A percentile compares a stretch with the other conserved stretches of the same genome.
Conservation (phyloP, 2,113 vertebrate species). For the Monopterus albus region DNA sequence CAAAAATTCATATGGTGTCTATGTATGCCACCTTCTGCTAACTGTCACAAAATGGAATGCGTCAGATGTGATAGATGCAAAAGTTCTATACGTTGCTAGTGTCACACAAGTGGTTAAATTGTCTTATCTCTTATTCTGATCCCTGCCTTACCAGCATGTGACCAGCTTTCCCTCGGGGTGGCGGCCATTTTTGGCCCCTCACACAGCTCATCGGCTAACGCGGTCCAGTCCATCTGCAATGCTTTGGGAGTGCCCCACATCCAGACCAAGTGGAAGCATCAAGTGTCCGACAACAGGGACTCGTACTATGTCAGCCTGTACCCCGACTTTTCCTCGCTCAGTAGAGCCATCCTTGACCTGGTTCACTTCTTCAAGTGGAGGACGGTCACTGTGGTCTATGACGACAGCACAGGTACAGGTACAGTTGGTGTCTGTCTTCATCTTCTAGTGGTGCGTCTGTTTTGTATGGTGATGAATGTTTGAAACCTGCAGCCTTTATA, state of each 20-base stretch:
- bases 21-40: no score
- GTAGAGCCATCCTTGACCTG: slow-evolving; percentile 96
- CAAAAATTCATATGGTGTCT: no score
- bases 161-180: slow-evolving; percentile 96
- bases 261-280: slow-evolving; percentile 98
- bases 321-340: slow-evolving; percentile 97
- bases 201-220: slow-evolving; percentile 84
- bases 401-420: slow-evolving; percentile 97
- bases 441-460: background rate
- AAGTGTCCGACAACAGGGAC: slow-evolving; percentile 97
- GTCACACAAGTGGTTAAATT: no score
- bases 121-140: background rate
- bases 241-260: slow-evolving; percentile 88
- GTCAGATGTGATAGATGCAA: no score
- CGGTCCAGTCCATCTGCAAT: slow-evolving; percentile 84
- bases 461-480: slow-evolving; percentile 27
- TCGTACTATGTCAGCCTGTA: slow-evolving; percentile 98
- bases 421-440: slow-evolving; percentile 51
- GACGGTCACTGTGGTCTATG: slow-evolving; percentile 88
- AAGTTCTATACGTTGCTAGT: no score
- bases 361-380: slow-evolving; percentile 99
- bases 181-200: slow-evolving; percentile 94
- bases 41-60: no score
- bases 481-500: slow-evolving; percentile 1
- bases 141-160: slow-evolving; percentile 85